A percentile compares a stretch with the other conserved stretches of the same genome.
Conservation (phyloP, 2,113 vertebrate species). For the Sminthopsis crassicaudata region DNA sequence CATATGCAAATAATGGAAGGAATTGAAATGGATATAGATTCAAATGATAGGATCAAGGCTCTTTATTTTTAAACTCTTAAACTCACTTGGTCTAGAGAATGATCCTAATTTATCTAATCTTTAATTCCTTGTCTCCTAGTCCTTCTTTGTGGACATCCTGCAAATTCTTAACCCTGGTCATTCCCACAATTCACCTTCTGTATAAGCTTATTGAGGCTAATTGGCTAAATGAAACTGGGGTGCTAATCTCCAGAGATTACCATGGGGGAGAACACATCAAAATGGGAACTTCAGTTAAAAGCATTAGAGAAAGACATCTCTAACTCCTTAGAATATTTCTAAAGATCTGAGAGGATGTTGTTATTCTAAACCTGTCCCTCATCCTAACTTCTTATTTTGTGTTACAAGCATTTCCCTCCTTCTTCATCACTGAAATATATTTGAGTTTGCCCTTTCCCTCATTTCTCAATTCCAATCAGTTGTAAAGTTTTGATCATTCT, state of each 20-base stretch:
- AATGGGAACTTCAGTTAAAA: not conserved
- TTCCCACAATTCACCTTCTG: not conserved
- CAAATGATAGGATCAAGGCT: not conserved
- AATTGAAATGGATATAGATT: not conserved
- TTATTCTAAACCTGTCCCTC: not conserved
- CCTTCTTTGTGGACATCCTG: not conserved
- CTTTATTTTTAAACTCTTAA: not conserved
- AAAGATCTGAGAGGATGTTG: not conserved
- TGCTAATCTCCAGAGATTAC: not conserved
- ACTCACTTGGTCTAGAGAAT: not conserved
- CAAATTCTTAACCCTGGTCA: not conserved
- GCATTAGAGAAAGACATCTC: not conserved
- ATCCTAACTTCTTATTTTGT: not conserved
- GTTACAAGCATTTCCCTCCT: not conserved
- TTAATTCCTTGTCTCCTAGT: not conserved
- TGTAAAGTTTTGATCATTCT: not conserved
- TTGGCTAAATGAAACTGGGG: not conserved
- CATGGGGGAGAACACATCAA: not conserved
- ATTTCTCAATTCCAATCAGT: not conserved
- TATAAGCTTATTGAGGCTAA: not conserved
- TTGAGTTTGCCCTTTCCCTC: not conserved
- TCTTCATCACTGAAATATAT: not conserved
- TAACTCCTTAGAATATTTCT: not conserved
- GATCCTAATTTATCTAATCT: not conserved
- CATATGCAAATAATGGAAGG: not conserved